Evolutionary conservation across 2,113 vertebrate species (phyloP), one percentile per base, ranked within the genome.

Genomic region (Neolamprologus cancellatus): DNA sequence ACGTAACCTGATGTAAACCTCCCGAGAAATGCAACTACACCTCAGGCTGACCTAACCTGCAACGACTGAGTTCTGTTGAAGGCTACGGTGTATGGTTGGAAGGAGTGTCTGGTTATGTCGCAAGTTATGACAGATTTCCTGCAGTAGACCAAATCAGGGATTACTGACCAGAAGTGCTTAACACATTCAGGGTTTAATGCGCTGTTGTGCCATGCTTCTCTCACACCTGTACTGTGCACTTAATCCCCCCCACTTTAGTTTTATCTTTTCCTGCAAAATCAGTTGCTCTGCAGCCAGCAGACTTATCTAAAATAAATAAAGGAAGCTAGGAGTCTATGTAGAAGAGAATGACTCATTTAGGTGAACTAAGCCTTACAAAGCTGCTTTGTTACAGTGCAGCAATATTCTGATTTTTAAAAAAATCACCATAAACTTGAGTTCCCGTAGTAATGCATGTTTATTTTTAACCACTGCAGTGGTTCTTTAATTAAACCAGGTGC

Each of bases 61-160:
- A 36, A 64, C 0, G 10, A 64, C 59, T 0, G 0, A 36, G n/a
- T 36, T 36, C 0, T 36, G 32, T 8, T 36, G 6, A 1, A 36
- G 32, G 59, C 59, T 64, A 64, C 10, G 1, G 10, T 64, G 32
- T 64, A 1, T 8, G 59, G 32, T 36, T 64, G 10, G 0, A 64
- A 36, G 32, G 17, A 0, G 6, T 36, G 0, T 64, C 30, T 0
- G 3, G 2, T 36, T 36, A 64, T 20, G 59, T 64, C 1, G 32
- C 32, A 2, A n/a, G 59, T 64, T 36, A 66, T 3, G 4, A 66
- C 59, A 36, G 59, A 36, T 66, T 36, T 36, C 59, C 59, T 20
- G 18, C 32, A 36, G 32, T 20, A 66, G 59, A 20, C 32, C 32
- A 66, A 20, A 66, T 64, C 59, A 5, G 6, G 17, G 18, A 64